Base-by-base conservation (phyloP, 1,140 invertebrate genomes). In the Drosophila rhopaloa region DNA sequence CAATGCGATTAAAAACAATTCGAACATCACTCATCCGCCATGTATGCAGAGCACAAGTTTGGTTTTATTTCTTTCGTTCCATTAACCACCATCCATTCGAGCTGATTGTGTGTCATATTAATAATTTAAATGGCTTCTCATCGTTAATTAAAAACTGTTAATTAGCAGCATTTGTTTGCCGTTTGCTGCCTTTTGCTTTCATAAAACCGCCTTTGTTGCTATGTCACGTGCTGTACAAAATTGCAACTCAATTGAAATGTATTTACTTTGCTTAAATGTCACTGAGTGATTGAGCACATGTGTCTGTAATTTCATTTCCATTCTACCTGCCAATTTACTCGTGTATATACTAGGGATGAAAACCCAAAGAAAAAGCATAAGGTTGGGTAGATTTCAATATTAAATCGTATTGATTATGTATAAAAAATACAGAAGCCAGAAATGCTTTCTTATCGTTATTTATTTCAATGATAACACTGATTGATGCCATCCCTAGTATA, bases 141-240 rank as follows among this genome's bases (percentile, higher is more conserved):
- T 68, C 61, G 59, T 84, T 86, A 86, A 86, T 86, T 88, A 88
- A 86, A 86, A 88, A 67, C 50, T 66, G 56, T 88, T 86, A 82
- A 88, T 86, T 81, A 85, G 79, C 83, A 65, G 75, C 56, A 57
- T 67, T 85, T 63, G 48, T 81, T 81, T 79, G 53, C 27, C 56
- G 38, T 66, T 67, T 73, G 54, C 68, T 68, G 63, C 56, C 71
- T 58, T 79, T 74, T 65, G 54, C 53, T 53, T 75, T 65, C 29
- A 57, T 47, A 37, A 37, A 43, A 44, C 44, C 46, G 54, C 58
- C 51, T 72, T 72, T 82, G 78, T 89, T 79, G 75, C 57, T 43
- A 51, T 61, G 63, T 81, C 56, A 81, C 63, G 66, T 58, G 78
- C 68, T 80, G 73, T 80, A 82, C 61, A 76, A 81, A 81, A 81